A percentile compares a stretch with the other conserved stretches of the same genome.
These are phyloP conservation scores for Acipenser ruthenus DNA, from an alignment of 2,797 vertebrate genomes.

Conservation along the genomic window DNA sequence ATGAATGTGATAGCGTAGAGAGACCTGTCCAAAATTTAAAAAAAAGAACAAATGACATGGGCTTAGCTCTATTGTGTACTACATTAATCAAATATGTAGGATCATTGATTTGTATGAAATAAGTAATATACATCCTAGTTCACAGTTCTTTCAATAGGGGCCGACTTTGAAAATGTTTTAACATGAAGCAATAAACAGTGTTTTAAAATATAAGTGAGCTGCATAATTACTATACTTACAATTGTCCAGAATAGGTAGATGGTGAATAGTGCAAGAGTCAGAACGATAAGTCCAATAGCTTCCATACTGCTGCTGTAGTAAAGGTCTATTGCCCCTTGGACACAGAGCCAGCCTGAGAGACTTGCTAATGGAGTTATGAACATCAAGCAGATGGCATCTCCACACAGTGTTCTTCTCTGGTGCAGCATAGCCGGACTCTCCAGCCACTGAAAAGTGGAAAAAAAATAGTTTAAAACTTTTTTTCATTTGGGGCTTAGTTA, in stretches of 20 bases:
- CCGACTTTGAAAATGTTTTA: too few relatives aligned
- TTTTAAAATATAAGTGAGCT: neutral
- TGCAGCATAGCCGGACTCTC: slow-evolving; percentile 41
- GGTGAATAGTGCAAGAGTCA: slow-evolving; percentile 48
- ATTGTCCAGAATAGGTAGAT: slow-evolving; percentile 56
- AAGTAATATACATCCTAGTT: too few relatives aligned
- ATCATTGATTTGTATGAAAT: too few relatives aligned
- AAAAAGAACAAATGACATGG: neutral
- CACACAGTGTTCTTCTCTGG: slow-evolving; percentile 47
- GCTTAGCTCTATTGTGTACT: too few relatives aligned
- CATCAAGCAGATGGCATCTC: slow-evolving; percentile 50
- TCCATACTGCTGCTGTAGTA: slow-evolving; percentile 47
- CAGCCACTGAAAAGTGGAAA: slow-evolving; percentile 41
- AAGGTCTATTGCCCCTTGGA: slow-evolving; percentile 55
- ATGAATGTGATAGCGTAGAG: slow-evolving; percentile 49
- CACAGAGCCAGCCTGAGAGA: slow-evolving; percentile 56
- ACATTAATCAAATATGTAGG: too few relatives aligned
- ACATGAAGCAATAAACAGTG: neutral
- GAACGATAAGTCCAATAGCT: slow-evolving; percentile 48
- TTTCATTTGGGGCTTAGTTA: too few relatives aligned
- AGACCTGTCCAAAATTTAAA: slow-evolving; percentile 36
- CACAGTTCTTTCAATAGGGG: too few relatives aligned
- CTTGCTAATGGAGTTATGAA: slow-evolving; percentile 55
- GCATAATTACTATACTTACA: slow-evolving; percentile 30
- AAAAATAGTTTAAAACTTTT: neutral